Percentiles rank a stretch among this genome's conserved stretches.
phyloP scores from a whole-genome alignment of 2,797 vertebrate genomes.

The Peromyscus melanophrys region DNA sequence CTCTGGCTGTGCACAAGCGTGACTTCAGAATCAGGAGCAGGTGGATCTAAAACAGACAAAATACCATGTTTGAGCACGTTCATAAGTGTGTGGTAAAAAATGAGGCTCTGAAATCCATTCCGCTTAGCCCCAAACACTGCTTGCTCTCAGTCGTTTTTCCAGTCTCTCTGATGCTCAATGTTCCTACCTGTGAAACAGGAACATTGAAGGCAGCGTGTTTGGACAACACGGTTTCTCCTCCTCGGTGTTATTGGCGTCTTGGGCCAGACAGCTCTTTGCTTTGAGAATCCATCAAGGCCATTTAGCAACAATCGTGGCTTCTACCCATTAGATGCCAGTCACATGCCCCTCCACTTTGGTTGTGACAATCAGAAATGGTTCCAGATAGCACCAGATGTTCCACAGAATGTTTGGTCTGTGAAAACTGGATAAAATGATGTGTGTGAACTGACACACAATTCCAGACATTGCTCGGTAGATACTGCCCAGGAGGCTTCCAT shows the following conservation, averaged over 20 bases:
- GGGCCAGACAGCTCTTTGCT: not conserved
- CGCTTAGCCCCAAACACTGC: not conserved
- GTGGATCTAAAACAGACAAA: not conserved
- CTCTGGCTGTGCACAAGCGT: not conserved
- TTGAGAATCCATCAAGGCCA: not conserved
- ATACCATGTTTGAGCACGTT: not conserved
- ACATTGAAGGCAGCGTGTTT: not conserved
- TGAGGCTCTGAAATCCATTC: not conserved
- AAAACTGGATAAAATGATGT: not conserved
- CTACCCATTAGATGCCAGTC: not conserved
- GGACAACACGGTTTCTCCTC: not conserved
- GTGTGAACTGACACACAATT: not conserved
- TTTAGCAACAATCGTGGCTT: not conserved
- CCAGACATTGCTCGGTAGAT: not conserved
- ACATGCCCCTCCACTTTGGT: not conserved
- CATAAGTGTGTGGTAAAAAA: not conserved
- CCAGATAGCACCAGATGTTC: not conserved
- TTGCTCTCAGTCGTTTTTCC: not conserved
- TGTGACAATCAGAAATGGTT: not conserved
- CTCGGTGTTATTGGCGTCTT: not conserved
- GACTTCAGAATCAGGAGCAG: not conserved
- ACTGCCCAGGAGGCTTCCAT: not conserved
- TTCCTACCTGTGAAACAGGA: slow-evolving; percentile 18
- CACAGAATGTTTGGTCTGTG: not conserved
- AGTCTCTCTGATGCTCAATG: not conserved